Evolutionary conservation across 2,888 invertebrate species (phyloP).

Genomic region (Erebia palarica): DNA sequence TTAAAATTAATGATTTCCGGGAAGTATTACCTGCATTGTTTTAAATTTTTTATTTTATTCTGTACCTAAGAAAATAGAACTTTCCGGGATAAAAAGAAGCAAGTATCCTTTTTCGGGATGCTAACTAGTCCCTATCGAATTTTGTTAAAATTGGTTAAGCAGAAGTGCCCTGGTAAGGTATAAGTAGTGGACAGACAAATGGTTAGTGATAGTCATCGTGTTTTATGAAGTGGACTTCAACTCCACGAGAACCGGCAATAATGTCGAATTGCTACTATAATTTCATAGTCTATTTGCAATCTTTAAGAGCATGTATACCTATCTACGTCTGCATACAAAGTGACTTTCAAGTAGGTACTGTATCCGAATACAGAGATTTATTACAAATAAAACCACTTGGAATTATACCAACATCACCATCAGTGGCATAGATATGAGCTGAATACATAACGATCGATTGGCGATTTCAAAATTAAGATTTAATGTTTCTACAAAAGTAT

Average conservation of each 20-base stretch:
- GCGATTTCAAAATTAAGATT: conserved; percentile 1
- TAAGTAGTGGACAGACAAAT: too few relatives aligned
- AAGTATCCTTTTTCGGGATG: too few relatives aligned
- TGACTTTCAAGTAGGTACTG: conserved; percentile 5
- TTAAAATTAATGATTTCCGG: too few relatives aligned
- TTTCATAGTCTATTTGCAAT: neutral
- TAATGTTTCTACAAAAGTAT: neutral
- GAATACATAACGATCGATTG: neutral
- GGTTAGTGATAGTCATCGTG: too few relatives aligned
- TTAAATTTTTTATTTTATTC: too few relatives aligned
- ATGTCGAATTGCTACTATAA: neutral
- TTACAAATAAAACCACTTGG: conserved; percentile 9
- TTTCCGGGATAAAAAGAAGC: too few relatives aligned
- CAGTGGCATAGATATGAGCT: conserved; percentile 1
- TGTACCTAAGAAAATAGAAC: too few relatives aligned
- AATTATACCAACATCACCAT: neutral
- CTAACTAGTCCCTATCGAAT: too few relatives aligned
- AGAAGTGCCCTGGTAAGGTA: too few relatives aligned
- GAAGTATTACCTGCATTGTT: too few relatives aligned
- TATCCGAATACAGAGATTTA: conserved; percentile 3
- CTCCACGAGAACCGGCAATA: neutral
- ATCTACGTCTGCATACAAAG: conserved; percentile 10
- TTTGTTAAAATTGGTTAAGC: too few relatives aligned
- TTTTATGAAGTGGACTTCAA: neutral
- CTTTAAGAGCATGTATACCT: neutral